A percentile compares a stretch with the other conserved stretches of the same genome.
phyloP scores from a whole-genome alignment of 2,113 vertebrate genomes.

The Myrmecophaga tridactyla region DNA sequence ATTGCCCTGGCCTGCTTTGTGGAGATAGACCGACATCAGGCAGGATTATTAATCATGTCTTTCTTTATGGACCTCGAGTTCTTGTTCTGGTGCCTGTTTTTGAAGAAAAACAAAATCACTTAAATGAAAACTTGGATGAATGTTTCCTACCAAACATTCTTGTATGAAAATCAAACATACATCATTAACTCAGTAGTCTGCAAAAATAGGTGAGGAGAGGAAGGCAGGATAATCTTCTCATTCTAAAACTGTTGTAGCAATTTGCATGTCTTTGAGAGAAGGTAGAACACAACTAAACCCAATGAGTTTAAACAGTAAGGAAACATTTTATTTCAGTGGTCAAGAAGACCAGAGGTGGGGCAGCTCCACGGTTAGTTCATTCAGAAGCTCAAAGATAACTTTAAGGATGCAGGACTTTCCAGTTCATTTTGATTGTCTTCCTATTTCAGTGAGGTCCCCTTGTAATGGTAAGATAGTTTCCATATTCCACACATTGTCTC shows the following conservation, averaged over 20 bases:
- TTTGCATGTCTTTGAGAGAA: not conserved
- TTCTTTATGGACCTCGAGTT: conserved; percentile 15
- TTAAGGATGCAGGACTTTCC: not conserved
- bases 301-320: not conserved
- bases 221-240: conserved; percentile 29
- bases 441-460: not conserved
- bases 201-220: not conserved
- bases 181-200: conserved; percentile 25
- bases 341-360: not conserved
- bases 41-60: conserved; percentile 30
- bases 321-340: not conserved
- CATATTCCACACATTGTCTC: not conserved
- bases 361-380: not conserved
- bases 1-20: conserved; percentile 42
- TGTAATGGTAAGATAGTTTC: not conserved
- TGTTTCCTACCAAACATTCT: conserved; percentile 42
- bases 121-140: conserved; percentile 22
- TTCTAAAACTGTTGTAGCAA: not conserved
- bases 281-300: not conserved
- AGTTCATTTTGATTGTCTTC: not conserved
- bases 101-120: conserved; percentile 28
- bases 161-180: conserved; percentile 2
- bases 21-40: not conserved
- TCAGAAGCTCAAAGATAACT: not conserved
- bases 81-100: not conserved